Percentiles rank a stretch among this genome's conserved stretches.
Conservation (phyloP, 1,140 invertebrate species). For the Lanistes nyassanus region DNA sequence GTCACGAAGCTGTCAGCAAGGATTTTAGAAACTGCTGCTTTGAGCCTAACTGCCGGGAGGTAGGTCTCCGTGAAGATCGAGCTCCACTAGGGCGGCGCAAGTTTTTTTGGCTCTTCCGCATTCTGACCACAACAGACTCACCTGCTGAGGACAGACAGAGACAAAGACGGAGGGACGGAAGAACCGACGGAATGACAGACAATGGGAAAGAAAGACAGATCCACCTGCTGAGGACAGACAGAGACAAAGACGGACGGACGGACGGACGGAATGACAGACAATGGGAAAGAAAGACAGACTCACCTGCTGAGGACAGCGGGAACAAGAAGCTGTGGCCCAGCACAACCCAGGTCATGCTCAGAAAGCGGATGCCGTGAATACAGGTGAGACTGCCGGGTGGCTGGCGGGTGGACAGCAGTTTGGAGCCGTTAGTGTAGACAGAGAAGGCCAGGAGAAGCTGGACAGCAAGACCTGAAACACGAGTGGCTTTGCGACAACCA, state of each 20-base stretch:
- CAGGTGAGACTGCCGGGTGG: conserved; percentile 36
- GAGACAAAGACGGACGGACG: not conserved
- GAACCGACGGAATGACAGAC: not conserved
- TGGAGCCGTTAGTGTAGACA: conserved; percentile 44
- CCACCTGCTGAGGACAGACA: no score
- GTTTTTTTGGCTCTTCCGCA: no score
- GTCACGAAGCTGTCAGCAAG: not conserved
- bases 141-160: not conserved
- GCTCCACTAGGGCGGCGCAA: no score
- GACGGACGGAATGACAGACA: not conserved
- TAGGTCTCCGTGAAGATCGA: no score
- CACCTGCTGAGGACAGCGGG: conserved; percentile 44
- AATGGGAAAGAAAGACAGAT: not conserved
- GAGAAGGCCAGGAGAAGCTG: conserved; percentile 50
- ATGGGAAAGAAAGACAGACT: not conserved
- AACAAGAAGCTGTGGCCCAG: conserved; percentile 79
- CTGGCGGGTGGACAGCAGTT: conserved; percentile 45
- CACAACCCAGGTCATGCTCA: conserved; percentile 94
- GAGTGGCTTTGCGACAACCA: no score
- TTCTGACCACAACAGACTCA: no score
- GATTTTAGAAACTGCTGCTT: not conserved
- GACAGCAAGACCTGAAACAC: conserved; percentile 33
- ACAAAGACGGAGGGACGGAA: not conserved
- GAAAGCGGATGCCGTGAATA: conserved; percentile 68
- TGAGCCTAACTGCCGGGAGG: no score